phyloP scores from a whole-genome alignment of 2,113 vertebrate genomes.

The Rhinolophus sinicus region DNA sequence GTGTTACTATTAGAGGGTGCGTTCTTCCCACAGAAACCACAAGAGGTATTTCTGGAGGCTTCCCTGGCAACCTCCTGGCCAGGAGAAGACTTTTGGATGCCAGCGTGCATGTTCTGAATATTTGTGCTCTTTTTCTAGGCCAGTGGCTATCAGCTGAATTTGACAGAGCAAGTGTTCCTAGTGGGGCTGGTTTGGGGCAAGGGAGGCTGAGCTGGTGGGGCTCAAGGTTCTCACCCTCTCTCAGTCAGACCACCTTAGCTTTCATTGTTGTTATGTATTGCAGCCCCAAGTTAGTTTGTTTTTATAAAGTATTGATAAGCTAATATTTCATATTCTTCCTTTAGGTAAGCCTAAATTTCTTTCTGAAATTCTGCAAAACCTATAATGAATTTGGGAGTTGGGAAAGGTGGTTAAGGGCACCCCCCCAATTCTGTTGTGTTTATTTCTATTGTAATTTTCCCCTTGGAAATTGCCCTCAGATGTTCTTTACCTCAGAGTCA shows the following conservation, averaged over 20 bases:
- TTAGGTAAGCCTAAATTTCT: conserved; percentile 24
- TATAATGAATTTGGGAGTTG: conserved; percentile 7
- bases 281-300: not conserved
- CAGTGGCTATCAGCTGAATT: not conserved
- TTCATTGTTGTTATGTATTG: not conserved
- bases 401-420: not conserved
- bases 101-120: not conserved
- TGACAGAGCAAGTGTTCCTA: not conserved
- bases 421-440: not conserved
- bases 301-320: not conserved
- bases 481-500: conserved; percentile 40
- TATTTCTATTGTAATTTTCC: conserved; percentile 23
- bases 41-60: not conserved
- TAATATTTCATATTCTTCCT: conserved; percentile 33
- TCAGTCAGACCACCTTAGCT: not conserved
- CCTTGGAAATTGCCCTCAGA: not conserved
- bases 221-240: not conserved
- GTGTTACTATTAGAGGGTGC: not conserved
- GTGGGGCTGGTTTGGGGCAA: not conserved
- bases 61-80: not conserved
- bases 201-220: not conserved
- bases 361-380: conserved; percentile 40
- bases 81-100: not conserved
- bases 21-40: not conserved
- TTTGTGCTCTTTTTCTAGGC: not conserved